Percentiles rank a stretch among this genome's conserved stretches.
phyloP scores from a whole-genome alignment of 2,113 vertebrate species.

The Misgurnus anguillicaudatus region DNA sequence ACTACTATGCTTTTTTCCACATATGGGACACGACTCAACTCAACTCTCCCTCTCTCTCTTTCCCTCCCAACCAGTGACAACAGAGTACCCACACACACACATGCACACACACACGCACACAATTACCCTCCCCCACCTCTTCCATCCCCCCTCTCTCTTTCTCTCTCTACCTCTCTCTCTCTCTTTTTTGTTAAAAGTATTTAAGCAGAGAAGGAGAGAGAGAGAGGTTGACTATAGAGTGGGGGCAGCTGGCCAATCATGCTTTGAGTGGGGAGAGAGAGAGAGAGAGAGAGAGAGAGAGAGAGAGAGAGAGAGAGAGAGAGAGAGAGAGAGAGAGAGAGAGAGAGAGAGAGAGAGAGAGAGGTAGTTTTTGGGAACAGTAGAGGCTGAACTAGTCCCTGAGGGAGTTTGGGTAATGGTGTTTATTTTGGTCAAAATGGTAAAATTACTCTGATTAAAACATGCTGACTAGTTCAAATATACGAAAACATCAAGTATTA shows the following conservation, averaged over 20 bases:
- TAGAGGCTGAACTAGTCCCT: neutral
- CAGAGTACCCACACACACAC: conserved; percentile 63
- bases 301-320: conserved; percentile 42
- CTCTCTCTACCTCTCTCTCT: conserved; percentile 67
- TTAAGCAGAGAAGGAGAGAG: conserved; percentile 69
- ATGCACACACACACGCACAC: conserved; percentile 46
- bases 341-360: conserved; percentile 14
- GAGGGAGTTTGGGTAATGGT: neutral
- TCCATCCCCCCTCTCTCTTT: conserved; percentile 68
- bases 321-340: conserved; percentile 21
- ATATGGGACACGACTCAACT: conserved; percentile 73
- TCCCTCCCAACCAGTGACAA: conserved; percentile 70
- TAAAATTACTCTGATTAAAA: conserved; percentile 7
- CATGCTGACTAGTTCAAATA: neutral
- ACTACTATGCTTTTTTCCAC: conserved; percentile 73
- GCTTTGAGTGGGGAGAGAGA: conserved; percentile 61
- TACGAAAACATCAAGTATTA: no score
- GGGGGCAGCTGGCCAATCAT: conserved; percentile 69
- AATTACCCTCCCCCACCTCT: conserved; percentile 69
- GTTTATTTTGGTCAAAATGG: conserved; percentile 3
- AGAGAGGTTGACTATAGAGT: conserved; percentile 58
- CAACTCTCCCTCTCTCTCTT: conserved; percentile 49
- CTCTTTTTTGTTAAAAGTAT: conserved; percentile 77
- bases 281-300: conserved; percentile 61
- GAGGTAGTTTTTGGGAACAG: neutral